Evolutionary conservation across 2,113 vertebrate genomes (phyloP), one percentile per base, ranked within the genome.

Genomic region (Microcebus tavaratra): DNA sequence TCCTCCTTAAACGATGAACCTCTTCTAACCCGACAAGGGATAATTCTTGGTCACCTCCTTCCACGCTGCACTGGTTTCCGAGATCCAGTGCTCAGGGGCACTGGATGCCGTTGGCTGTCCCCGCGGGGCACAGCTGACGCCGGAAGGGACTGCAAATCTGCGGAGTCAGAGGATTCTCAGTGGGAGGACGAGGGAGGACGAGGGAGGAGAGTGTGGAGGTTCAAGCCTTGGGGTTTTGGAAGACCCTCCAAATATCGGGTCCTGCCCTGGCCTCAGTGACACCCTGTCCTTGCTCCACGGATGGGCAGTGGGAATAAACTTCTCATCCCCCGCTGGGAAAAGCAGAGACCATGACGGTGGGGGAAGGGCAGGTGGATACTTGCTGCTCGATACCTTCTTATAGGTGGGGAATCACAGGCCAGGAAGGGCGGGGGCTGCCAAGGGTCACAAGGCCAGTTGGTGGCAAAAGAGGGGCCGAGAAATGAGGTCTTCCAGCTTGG

Each of bases 361-460:
- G 61, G 11, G 27, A 11, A 55, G 53, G 11, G 59, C 25, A 63
- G 61, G 9, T 8, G 36, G 48, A 53, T 27, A 42, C 8, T 4
- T 1, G 42, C 36, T 25, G 29, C 36, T 91, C 76, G 6, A 0
- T 8, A 23, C 42, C 61, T 53, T 88, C 55, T 48, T 5, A 55
- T 17, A 42, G 11, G 15, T 14, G 11, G 42, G 14, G 61, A 61
- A 1, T 1, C 21, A 4, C 18, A 45, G 34, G 25, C 67, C 45
- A 65, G 57, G 65, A 8, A 1, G 1, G 5, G 5, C 10, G 17
- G 14, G 17, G 48, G 8, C 4, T 6, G 2, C 1, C 2, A 0
- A 59, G n/a, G 15, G 57, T 25, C 84, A 20, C 10, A 48, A 27
- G 34, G 79, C 39, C 50, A n/a, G 23, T 18, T 21, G 10, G 50